phyloP scores from a whole-genome alignment of 2,888 invertebrate genomes.

The Cyclophora punctaria region DNA sequence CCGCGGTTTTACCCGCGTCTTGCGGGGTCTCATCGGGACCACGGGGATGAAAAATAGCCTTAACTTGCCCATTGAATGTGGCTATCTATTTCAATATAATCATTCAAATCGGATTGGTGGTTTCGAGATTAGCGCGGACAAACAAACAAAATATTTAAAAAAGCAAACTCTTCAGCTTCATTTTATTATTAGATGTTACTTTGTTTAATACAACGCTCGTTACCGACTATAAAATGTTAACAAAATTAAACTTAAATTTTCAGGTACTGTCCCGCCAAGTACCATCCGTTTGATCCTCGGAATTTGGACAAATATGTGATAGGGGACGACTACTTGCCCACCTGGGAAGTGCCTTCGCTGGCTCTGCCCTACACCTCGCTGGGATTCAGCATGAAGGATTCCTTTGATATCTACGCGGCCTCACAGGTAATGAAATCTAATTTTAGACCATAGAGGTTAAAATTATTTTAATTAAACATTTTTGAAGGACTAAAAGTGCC shows the following conservation, averaged over 20 bases:
- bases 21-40: no score
- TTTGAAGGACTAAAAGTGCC: no score
- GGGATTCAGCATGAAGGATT: slow-evolving; percentile 89
- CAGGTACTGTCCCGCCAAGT: slow-evolving; percentile 91
- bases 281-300: slow-evolving; percentile 90
- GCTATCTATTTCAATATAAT: no score
- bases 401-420: slow-evolving; percentile 85
- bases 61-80: no score
- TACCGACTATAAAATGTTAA: not conserved
- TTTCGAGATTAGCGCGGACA: no score
- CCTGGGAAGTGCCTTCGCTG: slow-evolving; percentile 92
- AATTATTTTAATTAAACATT: no score
- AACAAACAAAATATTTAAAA: no score
- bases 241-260: slow-evolving; percentile 17
- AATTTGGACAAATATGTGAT: slow-evolving; percentile 93
- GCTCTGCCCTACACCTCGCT: slow-evolving; percentile 80
- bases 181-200: not conserved
- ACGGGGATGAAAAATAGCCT: no score
- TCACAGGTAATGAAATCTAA: slow-evolving; percentile 45
- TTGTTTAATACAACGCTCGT: not conserved
- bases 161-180: no score
- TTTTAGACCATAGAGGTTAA: no score
- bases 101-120: no score
- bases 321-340: slow-evolving; percentile 94
- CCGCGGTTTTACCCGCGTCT: no score